Base-by-base conservation (phyloP, 2,888 invertebrate species). In the Callimorpha dominula region DNA sequence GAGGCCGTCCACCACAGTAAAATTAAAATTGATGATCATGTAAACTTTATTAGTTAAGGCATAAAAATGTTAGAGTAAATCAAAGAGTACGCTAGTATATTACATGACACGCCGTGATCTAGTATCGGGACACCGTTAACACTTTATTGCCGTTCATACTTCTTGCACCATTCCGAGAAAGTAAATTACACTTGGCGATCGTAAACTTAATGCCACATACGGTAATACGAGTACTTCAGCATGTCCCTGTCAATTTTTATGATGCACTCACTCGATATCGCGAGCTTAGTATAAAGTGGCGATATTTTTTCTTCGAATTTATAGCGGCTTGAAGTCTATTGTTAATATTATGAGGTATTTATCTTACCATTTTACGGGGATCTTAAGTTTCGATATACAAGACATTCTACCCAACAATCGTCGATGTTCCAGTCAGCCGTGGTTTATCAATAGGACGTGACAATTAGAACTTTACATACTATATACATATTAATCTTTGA, bases 1-100 rank as follows among this genome's bases (percentile, higher is more conserved):
- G 82, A 76, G 90, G 89, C 86, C 81, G 83, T 67, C 84, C 82
- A 79, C 82, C 87, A 90, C 88, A 91, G 88, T 94, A 91, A 94
- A 95, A 93, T 91, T 92, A 89, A 93, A 94, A 95, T 94, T 94
- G 91, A 94, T 92, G 93, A 90, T 91, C 91, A 90, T 92, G 93
- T 94, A 92, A 92, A 93, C 88, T 93, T 95, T 94, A 94, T 93
- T 93, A 93, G 92, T 86, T 77, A 89, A 86, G 83, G 86, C 89
- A 91, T 93, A 93, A 94, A 93, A 93, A 93, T 88, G 88, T 88
- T 82, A 70, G 79, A 89, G 90, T 94, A 94, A 93, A 93, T 93
- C 91, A 92, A 92, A 90, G 84, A 88, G 79, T 83, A 82, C 83
- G 85, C 86, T 84, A 83, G 87, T 83, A 83, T 84, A 85, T 83